A percentile compares a stretch with the other conserved stretches of the same genome.
Evolutionary conservation across 2,888 invertebrate species (phyloP).

Genomic region (Troides aeacus): DNA sequence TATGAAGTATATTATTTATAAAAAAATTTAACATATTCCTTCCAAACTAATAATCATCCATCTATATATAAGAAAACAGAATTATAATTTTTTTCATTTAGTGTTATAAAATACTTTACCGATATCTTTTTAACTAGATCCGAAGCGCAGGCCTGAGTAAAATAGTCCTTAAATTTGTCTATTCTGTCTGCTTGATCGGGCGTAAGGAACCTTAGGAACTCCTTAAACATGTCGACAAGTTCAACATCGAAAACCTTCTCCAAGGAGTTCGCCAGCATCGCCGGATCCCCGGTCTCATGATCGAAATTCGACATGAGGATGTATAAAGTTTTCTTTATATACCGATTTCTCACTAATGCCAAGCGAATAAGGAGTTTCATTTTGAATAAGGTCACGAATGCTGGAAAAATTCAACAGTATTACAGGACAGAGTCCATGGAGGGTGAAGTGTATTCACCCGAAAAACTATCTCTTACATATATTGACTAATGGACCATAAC

Average conservation of each 20-base stretch:
- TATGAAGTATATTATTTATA: too few species aligned
- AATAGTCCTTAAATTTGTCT: conserved; percentile 57
- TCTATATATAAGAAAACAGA: too few species aligned
- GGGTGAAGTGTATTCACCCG: too few species aligned
- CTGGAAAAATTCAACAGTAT: conserved; percentile 41
- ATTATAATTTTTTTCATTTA: not conserved
- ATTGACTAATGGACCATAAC: not conserved
- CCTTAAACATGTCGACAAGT: conserved; percentile 55
- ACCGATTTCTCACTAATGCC: conserved; percentile 34
- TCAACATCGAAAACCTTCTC: conserved; percentile 42
- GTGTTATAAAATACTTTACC: conserved; percentile 39
- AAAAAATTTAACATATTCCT: too few species aligned
- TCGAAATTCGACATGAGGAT: conserved; percentile 48
- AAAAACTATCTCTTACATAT: too few species aligned
- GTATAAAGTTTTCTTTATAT: conserved; percentile 44
- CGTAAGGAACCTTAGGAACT: conserved; percentile 62
- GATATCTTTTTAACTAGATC: conserved; percentile 55
- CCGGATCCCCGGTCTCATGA: conserved; percentile 40
- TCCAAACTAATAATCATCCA: too few species aligned
- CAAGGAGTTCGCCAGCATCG: conserved; percentile 42
- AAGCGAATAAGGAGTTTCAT: conserved; percentile 47
- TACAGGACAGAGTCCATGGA: too few species aligned
- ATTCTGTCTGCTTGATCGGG: conserved; percentile 59
- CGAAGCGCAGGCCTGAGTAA: conserved; percentile 48
- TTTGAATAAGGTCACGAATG: conserved; percentile 51